Evolutionary conservation across 2,888 invertebrate genomes (phyloP).

Genomic region (Eristalinus sepulchralis): DNA sequence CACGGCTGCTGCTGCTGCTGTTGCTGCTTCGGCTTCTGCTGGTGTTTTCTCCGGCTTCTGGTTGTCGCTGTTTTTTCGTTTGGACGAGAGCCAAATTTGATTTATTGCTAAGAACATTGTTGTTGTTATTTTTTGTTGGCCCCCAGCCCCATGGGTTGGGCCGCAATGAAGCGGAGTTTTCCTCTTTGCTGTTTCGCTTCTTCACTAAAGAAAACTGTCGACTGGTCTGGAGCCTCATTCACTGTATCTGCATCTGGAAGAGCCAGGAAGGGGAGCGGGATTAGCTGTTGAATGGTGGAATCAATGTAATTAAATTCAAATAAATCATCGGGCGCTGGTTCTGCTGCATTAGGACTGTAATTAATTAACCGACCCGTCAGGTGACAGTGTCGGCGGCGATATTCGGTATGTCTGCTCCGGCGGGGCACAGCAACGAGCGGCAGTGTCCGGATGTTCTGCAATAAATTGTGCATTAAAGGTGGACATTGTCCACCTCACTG

Average conservation of each 20-base stretch:
- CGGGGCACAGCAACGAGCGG: not conserved
- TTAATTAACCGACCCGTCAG: constrained; percentile 42
- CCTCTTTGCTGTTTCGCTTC: not conserved
- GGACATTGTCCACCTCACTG: constrained; percentile 46
- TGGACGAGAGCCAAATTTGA: constrained; percentile 70
- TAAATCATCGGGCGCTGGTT: constrained; percentile 34
- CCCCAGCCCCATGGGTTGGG: constrained; percentile 39
- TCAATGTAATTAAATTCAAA: constrained; percentile 63
- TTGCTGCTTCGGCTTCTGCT: not conserved
- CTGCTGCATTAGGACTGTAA: constrained; percentile 18
- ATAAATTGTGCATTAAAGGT: constrained; percentile 57
- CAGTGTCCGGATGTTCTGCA: constrained; percentile 39
- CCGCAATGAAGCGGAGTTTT: not conserved
- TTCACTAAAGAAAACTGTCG: not conserved
- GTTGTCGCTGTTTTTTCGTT: constrained; percentile 59
- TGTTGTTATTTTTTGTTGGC: constrained; percentile 52
- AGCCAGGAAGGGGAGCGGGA: constrained; percentile 29
- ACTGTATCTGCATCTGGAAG: constrained; percentile 49
- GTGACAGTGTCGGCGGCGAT: constrained; percentile 22
- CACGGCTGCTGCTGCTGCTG: not conserved
- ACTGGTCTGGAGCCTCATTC: constrained; percentile 6
- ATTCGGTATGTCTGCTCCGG: not conserved
- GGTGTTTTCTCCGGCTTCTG: constrained; percentile 9
- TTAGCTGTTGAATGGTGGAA: constrained; percentile 52
- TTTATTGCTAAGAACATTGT: constrained; percentile 69